These are phyloP conservation scores for Pinna nobilis DNA, from an alignment of 1,140 invertebrate species.

Conservation along the genomic window DNA sequence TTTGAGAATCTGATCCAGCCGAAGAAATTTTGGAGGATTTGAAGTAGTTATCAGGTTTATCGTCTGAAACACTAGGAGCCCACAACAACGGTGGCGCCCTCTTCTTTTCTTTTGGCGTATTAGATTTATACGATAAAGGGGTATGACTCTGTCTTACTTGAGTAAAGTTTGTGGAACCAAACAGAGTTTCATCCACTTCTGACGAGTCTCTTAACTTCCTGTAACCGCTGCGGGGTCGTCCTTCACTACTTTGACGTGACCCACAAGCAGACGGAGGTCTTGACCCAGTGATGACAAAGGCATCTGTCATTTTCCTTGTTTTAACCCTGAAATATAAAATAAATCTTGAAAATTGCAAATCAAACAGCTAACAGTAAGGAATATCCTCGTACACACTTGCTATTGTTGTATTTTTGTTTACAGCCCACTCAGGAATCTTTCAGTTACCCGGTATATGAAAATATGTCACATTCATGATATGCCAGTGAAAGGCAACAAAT, in stretches of 20 bases:
- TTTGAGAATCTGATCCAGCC: slow-evolving; percentile 23
- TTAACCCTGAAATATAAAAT: slow-evolving; percentile 14
- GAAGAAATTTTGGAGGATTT: slow-evolving; percentile 1
- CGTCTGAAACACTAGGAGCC: slow-evolving; percentile 43
- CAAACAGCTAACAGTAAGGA: too few species aligned
- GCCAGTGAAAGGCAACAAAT: not conserved
- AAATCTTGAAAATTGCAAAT: too few species aligned
- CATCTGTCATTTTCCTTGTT: slow-evolving; percentile 42
- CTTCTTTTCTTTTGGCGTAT: slow-evolving; percentile 39
- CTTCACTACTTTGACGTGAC: slow-evolving; percentile 16
- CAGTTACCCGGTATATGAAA: not conserved
- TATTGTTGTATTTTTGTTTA: not conserved
- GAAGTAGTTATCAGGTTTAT: slow-evolving; percentile 30
- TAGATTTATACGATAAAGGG: slow-evolving; percentile 44
- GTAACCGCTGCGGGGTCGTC: slow-evolving; percentile 50
- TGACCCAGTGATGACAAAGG: slow-evolving; percentile 52
- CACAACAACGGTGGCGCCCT: slow-evolving; percentile 52
- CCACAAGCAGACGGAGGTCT: slow-evolving; percentile 50
- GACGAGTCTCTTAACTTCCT: slow-evolving; percentile 45
- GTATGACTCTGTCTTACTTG: slow-evolving; percentile 20
- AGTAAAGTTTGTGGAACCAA: slow-evolving; percentile 47
- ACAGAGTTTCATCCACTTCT: slow-evolving; percentile 61
- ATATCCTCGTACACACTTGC: too few species aligned
- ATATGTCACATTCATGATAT: not conserved
- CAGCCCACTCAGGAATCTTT: not conserved